Evolutionary conservation across 2,888 invertebrate genomes (phyloP), one percentile per base, ranked within the genome.

Genomic region (Rosalia funebris): DNA sequence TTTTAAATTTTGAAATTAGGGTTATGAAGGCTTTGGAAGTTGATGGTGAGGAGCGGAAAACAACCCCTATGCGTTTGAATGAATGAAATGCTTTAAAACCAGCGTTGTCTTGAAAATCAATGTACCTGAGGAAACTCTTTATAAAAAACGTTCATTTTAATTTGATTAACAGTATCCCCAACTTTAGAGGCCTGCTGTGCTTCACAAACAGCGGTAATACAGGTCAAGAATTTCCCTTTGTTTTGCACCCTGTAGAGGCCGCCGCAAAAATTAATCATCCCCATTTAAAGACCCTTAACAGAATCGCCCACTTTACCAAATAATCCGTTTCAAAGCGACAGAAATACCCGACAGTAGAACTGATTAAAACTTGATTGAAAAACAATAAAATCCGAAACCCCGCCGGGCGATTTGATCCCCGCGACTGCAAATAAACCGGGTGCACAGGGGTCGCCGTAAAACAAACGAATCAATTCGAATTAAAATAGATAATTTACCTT

Each of bases 401-500:
- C 31, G 41, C 10, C 9, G 20, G 20, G 25, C 11, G 17, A 41
- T 42, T 53, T 32, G 7, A 25, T 20, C 20, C 39, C 12, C 25
- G 15, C 39, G 20, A 39, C 25, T 20, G 39, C 36, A 25, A 25
- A 39, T 16, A 39, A 50, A 39, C 10, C 31, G 39, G n/a, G 11
- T 10, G n/a, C 10, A 17, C 10, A 42, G 17, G 41, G 41, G 16
- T 1, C 41, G 20, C 7, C 16, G 11, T 42, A 9, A 45, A 39
- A 19, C 34, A n/a, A n/a, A 11, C 9, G 11, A 34, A 42, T 19
- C 42, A 10, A 42, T 19, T 19, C 12, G 31, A 41, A 42, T 25
- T 31, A 36, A 17, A 45, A 56, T 56, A 56, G 31, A 48, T 54
- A 25, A 50, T 64, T 85, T 84, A 94, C 95, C 93, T 82, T 95